These are phyloP conservation scores for Pedionomus torquatus DNA, from an alignment of 2,113 vertebrate genomes.

Conservation along the genomic window DNA sequence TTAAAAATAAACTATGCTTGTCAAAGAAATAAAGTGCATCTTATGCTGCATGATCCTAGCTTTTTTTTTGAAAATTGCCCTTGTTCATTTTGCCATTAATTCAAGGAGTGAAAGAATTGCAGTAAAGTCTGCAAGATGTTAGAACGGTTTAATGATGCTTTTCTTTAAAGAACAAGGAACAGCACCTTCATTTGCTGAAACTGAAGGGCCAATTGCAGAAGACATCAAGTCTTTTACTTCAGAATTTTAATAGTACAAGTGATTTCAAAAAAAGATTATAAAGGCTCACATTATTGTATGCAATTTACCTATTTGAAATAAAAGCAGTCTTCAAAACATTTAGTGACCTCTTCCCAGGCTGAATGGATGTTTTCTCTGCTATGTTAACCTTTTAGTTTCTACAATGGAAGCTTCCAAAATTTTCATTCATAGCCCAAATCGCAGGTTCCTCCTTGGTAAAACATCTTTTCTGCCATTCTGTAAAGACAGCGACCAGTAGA, in stretches of 20 bases:
- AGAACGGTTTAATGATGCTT: slow-evolving; percentile 28
- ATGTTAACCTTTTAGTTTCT: not conserved
- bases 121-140: not conserved
- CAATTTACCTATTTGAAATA: not conserved
- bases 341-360: not conserved
- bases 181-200: not conserved
- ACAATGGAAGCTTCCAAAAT: not conserved
- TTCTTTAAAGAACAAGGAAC: slow-evolving; percentile 5
- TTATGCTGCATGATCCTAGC: slow-evolving; percentile 1
- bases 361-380: not conserved
- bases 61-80: not conserved
- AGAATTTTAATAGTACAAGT: not conserved
- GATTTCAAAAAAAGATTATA: not conserved
- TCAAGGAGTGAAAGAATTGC: not conserved
- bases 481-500: not conserved
- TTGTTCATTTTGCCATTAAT: slow-evolving; percentile 21
- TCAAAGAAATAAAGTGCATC: slow-evolving; percentile 57
- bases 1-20: slow-evolving; percentile 69
- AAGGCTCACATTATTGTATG: not conserved
- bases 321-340: not conserved
- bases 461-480: not conserved
- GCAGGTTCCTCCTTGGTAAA: not conserved
- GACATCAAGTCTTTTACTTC: not conserved
- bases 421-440: not conserved
- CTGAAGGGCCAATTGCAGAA: not conserved